phyloP scores from a whole-genome alignment of 2,888 invertebrate genomes.

The Pristionchus maxplancki region DNA sequence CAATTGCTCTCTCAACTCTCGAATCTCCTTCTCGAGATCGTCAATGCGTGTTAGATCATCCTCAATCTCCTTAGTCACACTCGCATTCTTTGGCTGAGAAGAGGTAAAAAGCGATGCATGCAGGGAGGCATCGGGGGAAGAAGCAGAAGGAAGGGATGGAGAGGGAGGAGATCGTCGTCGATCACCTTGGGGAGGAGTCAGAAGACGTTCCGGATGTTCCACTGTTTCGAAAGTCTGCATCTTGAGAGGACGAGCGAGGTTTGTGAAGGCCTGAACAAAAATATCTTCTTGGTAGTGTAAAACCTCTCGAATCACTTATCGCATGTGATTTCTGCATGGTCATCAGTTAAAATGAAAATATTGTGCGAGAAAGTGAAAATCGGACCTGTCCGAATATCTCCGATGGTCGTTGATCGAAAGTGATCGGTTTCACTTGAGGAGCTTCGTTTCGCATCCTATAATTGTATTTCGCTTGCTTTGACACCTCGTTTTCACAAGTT shows the following conservation, averaged over 20 bases:
- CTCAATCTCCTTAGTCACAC: not conserved
- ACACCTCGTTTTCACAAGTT: not conserved
- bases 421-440: conserved; percentile 57
- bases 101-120: conserved; percentile 21
- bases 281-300: too few species aligned
- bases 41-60: conserved; percentile 27
- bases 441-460: conserved; percentile 49
- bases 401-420: conserved; percentile 59
- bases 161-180: not conserved
- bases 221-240: conserved; percentile 48
- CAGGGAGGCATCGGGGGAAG: not conserved
- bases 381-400: conserved; percentile 65
- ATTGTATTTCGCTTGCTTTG: not conserved
- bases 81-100: not conserved
- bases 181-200: conserved; percentile 31
- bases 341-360: too few species aligned
- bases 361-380: not conserved
- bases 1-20: conserved; percentile 4
- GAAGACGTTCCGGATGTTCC: conserved; percentile 28
- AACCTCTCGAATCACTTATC: too few species aligned
- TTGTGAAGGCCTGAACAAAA: conserved; percentile 43
- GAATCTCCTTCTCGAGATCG: not conserved
- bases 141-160: not conserved
- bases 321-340: too few species aligned
- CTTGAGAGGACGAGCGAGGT: conserved; percentile 49